Base-by-base conservation (phyloP, 1,140 invertebrate genomes). In the Cyphomyrmex costatus region DNA sequence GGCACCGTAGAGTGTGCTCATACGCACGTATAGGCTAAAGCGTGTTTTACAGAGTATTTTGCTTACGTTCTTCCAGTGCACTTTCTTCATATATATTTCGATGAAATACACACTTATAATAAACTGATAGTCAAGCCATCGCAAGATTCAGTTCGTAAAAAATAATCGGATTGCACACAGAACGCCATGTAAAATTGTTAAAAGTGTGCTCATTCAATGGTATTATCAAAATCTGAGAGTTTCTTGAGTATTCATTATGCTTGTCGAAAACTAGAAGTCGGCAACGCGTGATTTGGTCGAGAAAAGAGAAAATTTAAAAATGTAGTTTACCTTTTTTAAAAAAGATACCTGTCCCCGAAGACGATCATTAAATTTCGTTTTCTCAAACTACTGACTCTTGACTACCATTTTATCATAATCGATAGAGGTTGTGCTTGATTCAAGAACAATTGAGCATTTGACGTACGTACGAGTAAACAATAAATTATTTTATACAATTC, bases 1-100 rank as follows among this genome's bases (percentile, higher is more conserved):
- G 92, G 91, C 92, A 93, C 91, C 92, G 76, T 92, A 93, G 90
- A 93, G 61, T 92, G 82, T 91, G 68, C 84, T 78, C 33, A 63
- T 77, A 80, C 74, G 85, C 88, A 79, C 74, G 53, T 91, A 88
- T 66, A 90, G 58, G 68, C 76, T 90, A 60, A 66, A 89, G 88
- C 87, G 77, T 65, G 83, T 90, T 83, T 88, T 85, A 82, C 27
- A 80, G 58, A 88, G 73, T 90, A 90, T 86, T 88, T 74, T 86
- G 73, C 42, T 83, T 83, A 74, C 53, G 27, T 83, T 73, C 36
- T 73, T 49, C 56, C 68, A 46, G 53, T 83, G 68, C 79, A 83
- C 68, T 83, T 74, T 83, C 79, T 49, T 83, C 53, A 46, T 8
- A 61, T 8, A 61, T 60, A 60, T 74, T 74, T 83, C 68, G 79